These are phyloP conservation scores for Anoura caudifer DNA, from an alignment of 2,113 vertebrate species.

Conservation along the genomic window DNA sequence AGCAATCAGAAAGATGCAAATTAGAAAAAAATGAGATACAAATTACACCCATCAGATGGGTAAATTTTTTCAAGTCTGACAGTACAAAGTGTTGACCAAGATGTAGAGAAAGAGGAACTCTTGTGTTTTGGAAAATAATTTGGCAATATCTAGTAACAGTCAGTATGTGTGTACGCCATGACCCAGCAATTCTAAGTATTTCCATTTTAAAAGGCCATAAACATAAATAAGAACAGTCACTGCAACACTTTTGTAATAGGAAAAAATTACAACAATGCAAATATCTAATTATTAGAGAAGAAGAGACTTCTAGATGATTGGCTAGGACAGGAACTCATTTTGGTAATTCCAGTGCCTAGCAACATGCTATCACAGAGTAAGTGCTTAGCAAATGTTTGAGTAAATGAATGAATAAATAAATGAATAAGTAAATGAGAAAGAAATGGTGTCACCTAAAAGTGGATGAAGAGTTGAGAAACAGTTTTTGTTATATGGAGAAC, in stretches of 20 bases:
- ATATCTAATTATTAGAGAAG: neutral
- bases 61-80: conserved; percentile 13
- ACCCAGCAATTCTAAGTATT: neutral
- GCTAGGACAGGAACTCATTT: neutral
- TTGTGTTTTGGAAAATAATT: neutral
- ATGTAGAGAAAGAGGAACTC: neutral
- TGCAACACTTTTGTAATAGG: neutral
- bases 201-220: neutral
- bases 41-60: neutral
- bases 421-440: neutral
- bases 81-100: neutral
- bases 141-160: neutral
- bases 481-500: neutral
- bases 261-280: conserved; percentile 3
- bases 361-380: neutral
- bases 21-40: neutral
- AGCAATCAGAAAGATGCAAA: conserved; percentile 12
- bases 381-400: conserved; percentile 11
- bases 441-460: neutral
- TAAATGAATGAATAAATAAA: neutral
- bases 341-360: neutral
- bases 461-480: neutral
- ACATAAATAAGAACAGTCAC: neutral
- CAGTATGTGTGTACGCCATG: neutral
- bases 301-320: neutral